phyloP scores from a whole-genome alignment of 2,888 invertebrate genomes.

The Mythimna lalbum region DNA sequence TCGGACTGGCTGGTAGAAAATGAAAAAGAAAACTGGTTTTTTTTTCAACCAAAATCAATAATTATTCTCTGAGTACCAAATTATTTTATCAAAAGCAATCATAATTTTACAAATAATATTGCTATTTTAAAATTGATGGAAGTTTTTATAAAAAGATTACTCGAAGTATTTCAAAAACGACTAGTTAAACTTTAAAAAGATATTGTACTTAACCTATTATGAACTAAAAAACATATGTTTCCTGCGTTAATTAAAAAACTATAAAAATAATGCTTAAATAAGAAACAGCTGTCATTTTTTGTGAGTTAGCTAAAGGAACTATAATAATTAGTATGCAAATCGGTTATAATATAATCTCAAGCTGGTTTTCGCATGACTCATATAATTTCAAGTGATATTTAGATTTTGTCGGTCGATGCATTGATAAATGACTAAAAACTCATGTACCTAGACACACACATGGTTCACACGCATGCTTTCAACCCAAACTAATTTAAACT shows the following conservation, averaged over 20 bases:
- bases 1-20: neutral
- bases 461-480: conserved; percentile 32
- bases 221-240: conserved; percentile 41
- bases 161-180: neutral
- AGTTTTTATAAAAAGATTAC: too few species aligned
- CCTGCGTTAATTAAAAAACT: conserved; percentile 40
- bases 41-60: too few species aligned
- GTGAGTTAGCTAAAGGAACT: conserved; percentile 53
- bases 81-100: too few species aligned
- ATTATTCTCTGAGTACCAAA: too few species aligned
- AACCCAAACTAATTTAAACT: conserved; percentile 25
- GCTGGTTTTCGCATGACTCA: conserved; percentile 62
- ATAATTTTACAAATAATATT: too few species aligned
- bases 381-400: conserved; percentile 59
- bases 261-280: conserved; percentile 63
- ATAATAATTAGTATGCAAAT: conserved; percentile 61
- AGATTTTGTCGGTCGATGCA: conserved; percentile 63
- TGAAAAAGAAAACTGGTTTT: too few species aligned
- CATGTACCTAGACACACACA: conserved; percentile 41
- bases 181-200: neutral
- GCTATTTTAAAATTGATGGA: too few species aligned
- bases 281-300: conserved; percentile 66
- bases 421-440: conserved; percentile 59
- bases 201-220: conserved; percentile 5
- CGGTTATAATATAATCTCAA: conserved; percentile 37